These are phyloP conservation scores for Echiichthys vipera DNA, from an alignment of 2,797 vertebrate genomes.

Conservation along the genomic window DNA sequence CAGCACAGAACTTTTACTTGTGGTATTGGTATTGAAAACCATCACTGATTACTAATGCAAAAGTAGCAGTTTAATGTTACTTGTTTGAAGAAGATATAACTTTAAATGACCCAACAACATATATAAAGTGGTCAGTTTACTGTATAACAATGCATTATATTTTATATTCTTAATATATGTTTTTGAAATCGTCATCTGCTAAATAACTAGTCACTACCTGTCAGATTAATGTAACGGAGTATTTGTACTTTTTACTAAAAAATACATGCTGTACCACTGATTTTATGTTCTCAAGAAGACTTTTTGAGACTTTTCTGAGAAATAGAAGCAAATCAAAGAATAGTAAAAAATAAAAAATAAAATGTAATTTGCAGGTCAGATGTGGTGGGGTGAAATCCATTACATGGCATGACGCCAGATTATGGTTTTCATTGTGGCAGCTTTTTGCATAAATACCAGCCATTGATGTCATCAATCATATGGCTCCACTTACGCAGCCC, in stretches of 20 bases:
- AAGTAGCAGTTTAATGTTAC: not conserved
- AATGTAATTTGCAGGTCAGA: constrained; percentile 31
- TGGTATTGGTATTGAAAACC: not conserved
- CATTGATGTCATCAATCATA: constrained; percentile 59
- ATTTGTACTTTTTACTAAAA: no score
- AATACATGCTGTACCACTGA: not conserved
- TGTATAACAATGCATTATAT: not conserved
- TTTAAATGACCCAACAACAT: not conserved
- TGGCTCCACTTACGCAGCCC: constrained; percentile 41
- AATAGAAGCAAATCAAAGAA: not conserved
- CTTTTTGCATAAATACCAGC: constrained; percentile 61
- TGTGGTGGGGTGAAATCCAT: constrained; percentile 35
- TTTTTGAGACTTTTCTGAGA: not conserved
- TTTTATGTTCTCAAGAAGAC: not conserved
- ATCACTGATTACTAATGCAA: not conserved
- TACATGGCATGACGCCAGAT: constrained; percentile 42
- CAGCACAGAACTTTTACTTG: no score
- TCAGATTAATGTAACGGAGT: not conserved
- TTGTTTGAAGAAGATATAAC: not conserved
- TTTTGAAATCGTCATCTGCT: no score
- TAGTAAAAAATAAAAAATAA: not conserved
- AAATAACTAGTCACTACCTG: not conserved
- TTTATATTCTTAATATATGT: not conserved
- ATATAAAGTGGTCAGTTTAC: no score
- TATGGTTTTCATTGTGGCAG: constrained; percentile 46